Percentiles rank a stretch among this genome's conserved stretches.
phyloP scores from a whole-genome alignment of 1,140 invertebrate genomes.

The Aphidius gifuensis region DNA sequence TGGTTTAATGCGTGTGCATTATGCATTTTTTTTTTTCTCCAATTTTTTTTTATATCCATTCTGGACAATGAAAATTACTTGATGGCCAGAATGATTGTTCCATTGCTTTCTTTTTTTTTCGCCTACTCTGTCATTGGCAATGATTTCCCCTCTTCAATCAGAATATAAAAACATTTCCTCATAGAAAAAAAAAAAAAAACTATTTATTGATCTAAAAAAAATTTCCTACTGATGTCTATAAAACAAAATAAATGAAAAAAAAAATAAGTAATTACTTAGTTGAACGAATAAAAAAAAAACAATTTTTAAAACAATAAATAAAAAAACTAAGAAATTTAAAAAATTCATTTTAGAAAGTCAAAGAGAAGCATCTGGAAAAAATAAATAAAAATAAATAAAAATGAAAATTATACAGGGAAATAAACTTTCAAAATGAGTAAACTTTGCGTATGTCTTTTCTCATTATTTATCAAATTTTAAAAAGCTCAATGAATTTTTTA shows the following conservation, averaged over 20 bases:
- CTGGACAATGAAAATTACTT: no score
- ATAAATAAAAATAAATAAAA: slow-evolving; percentile 20
- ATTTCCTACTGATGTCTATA: no score
- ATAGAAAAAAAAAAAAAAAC: no score
- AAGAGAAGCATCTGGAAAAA: slow-evolving; percentile 16
- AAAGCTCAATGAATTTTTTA: slow-evolving; percentile 13
- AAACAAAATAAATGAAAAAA: not conserved
- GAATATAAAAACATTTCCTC: no score
- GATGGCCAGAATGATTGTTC: no score
- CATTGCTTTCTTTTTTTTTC: no score
- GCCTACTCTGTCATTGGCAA: no score
- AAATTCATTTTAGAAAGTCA: slow-evolving; percentile 42
- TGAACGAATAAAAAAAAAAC: slow-evolving; percentile 7
- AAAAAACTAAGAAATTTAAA: slow-evolving; percentile 34
- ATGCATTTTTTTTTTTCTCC: no score
- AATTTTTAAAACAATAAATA: slow-evolving; percentile 8
- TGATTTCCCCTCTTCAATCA: no score
- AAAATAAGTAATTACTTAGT: slow-evolving; percentile 3
- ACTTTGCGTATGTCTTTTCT: slow-evolving; percentile 50
- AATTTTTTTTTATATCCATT: no score
- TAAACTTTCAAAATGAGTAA: slow-evolving; percentile 45
- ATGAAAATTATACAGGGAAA: slow-evolving; percentile 24
- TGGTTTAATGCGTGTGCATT: no score
- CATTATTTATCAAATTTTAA: slow-evolving; percentile 26
- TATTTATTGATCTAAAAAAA: no score